A percentile compares a stretch with the other conserved stretches of the same genome.
Conservation (phyloP, 2,797 vertebrate genomes). For the Danionella dracula region DNA sequence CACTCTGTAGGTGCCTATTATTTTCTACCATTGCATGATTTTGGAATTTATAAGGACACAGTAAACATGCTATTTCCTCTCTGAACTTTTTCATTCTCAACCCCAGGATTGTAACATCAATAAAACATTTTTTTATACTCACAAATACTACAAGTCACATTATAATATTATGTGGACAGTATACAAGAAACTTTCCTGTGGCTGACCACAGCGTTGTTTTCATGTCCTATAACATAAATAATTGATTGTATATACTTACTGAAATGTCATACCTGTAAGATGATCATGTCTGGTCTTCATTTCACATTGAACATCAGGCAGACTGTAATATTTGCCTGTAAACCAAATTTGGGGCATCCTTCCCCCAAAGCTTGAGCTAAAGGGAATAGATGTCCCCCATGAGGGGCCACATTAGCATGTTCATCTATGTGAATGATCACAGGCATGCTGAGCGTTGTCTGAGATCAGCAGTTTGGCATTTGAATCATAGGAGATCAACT, state of each 20-base stretch:
- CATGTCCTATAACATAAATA: neutral
- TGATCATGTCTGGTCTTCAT: neutral
- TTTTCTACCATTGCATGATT: no score
- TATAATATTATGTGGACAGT: no score
- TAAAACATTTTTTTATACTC: no score
- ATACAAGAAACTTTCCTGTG: no score
- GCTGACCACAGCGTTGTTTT: neutral
- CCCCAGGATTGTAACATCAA: no score
- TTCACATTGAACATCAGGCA: neutral
- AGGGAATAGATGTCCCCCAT: neutral
- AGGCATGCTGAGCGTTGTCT: constrained; percentile 20
- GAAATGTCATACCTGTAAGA: constrained; percentile 9
- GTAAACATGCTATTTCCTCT: no score
- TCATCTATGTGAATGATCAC: constrained; percentile 19
- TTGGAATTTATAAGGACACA: no score
- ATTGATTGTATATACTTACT: neutral
- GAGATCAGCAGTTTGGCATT: constrained; percentile 32
- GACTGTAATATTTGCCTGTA: neutral
- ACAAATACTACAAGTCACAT: no score
- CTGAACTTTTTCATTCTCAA: no score
- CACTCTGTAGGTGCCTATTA: no score
- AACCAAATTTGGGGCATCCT: neutral
- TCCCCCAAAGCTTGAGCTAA: neutral
- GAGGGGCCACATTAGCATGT: neutral
- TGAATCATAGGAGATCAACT: constrained; percentile 44